Evolutionary conservation across 2,797 vertebrate species (phyloP).

Genomic region (Threskiornis aethiopicus): DNA sequence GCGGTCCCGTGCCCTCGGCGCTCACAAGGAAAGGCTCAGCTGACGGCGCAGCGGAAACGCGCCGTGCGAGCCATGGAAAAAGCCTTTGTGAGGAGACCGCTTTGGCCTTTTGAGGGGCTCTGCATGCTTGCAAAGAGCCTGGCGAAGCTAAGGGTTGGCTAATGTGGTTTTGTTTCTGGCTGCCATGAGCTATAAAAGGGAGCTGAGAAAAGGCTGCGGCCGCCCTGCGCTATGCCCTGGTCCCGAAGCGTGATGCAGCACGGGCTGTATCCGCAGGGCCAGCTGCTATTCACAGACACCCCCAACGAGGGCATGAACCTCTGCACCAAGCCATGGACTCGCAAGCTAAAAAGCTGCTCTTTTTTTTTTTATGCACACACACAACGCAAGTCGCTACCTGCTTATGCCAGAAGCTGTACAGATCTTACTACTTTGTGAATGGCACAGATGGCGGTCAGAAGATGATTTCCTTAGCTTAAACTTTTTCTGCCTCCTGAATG

Average conservation of each 20-base stretch:
- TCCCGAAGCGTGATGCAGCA: not conserved
- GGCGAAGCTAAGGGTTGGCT: not conserved
- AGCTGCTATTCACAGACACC: not conserved
- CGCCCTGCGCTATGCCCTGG: rapidly evolving
- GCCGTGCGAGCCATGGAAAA: not conserved
- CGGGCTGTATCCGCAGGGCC: not conserved
- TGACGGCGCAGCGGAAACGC: rapidly evolving
- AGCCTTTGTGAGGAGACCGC: not conserved
- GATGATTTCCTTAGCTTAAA: not conserved
- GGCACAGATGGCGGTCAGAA: not conserved
- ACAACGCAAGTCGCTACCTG: not conserved
- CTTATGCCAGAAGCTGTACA: not conserved
- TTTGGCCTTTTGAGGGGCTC: not conserved
- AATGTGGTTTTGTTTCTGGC: not conserved
- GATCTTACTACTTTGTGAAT: not conserved
- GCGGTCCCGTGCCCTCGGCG: rapidly evolving
- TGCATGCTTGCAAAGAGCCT: not conserved
- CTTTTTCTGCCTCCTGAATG: not conserved
- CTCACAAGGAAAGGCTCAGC: not conserved
- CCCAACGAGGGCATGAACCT: not conserved
- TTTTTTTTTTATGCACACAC: not conserved
- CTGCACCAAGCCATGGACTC: not conserved
- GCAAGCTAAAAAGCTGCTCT: not conserved
- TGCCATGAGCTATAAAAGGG: not conserved
- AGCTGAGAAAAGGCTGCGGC: not conserved